Base-by-base conservation (phyloP, 2,888 invertebrate genomes). In the Matsumyia berberina region DNA sequence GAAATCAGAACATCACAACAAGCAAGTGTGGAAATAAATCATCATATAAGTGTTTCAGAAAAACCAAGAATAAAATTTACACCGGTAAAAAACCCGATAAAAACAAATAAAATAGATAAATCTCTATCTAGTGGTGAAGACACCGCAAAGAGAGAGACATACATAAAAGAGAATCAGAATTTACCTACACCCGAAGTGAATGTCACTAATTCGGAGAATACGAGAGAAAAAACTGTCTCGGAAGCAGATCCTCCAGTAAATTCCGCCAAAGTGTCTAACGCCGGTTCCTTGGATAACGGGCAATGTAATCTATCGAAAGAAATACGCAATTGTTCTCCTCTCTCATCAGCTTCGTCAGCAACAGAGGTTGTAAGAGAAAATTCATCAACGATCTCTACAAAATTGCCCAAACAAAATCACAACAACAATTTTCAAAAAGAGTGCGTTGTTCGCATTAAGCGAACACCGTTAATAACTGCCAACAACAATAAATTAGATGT, bases 401-500 rank as follows among this genome's bases (percentile, higher is more conserved):
- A 19, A 17, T 31, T 5, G 1, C 33, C 33, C 11, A 17, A 64
- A 35, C 3, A 15, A 53, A 64, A 29, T 44, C n/a, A 6, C 37
- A 46, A 66, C 37, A 46, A 66, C 42, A 46, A 29, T 57, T 60
- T 53, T 66, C 12, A 62, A 35, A 85, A 66, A 64, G 51, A 37
- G 19, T 85, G 85, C 70, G 29, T 69, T 64, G 85, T 85, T 85
- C 80, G 85, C 37, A 44, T 85, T 31, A 80, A 74, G 53, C 85
- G 85, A 69, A 53, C 37, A 8, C 19, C 57, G 11, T 29, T 70
- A 17, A 33, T 70, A 29, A 69, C 79, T 67, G 51, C 53, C 44
- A 70, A 58, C 85, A 46, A 35, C 39, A 37, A 29, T 24, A 35
- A 85, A 66, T 53, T 60, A 70, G 53, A 80, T 70, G 85, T 85